Evolutionary conservation across 1,140 invertebrate species (phyloP).

Genomic region (Caenorhabditis tropicalis): DNA sequence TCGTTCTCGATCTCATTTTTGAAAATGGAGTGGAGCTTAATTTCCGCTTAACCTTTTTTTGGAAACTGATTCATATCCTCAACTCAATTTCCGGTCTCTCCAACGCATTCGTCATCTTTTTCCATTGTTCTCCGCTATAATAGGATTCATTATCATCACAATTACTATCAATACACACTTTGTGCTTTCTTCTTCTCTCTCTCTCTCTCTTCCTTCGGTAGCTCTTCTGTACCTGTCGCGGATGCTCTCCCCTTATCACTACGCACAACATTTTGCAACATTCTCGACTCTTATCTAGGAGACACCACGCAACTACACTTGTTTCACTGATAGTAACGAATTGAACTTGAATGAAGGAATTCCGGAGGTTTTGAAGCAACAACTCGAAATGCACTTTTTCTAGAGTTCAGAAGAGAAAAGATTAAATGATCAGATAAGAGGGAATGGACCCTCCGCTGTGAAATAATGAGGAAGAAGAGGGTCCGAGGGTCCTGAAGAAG

Average conservation of each 20-base stretch:
- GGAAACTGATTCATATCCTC: background rate
- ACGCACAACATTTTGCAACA: slow-evolving; percentile 18
- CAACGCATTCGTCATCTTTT: background rate
- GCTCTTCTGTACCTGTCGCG: slow-evolving; percentile 23
- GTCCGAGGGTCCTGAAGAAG: background rate
- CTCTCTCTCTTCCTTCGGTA: background rate
- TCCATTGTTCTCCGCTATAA: slow-evolving; percentile 3
- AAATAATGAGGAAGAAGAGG: no score
- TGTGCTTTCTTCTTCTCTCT: background rate
- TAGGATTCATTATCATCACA: background rate
- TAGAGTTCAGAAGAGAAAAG: no score
- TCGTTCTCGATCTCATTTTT: background rate
- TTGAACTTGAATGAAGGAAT: background rate
- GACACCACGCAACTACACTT: slow-evolving; percentile 22
- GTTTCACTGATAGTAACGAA: slow-evolving; percentile 5
- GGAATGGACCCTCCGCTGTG: no score
- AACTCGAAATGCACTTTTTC: no score
- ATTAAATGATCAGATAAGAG: no score
- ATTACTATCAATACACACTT: background rate
- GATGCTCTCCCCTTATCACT: background rate
- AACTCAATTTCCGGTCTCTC: background rate
- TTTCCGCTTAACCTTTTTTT: no score
- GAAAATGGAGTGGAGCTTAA: background rate
- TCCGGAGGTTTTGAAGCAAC: no score
- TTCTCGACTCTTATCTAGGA: background rate